Conservation (phyloP, 2,113 vertebrate species). For the Corydoras maculifer region DNA sequence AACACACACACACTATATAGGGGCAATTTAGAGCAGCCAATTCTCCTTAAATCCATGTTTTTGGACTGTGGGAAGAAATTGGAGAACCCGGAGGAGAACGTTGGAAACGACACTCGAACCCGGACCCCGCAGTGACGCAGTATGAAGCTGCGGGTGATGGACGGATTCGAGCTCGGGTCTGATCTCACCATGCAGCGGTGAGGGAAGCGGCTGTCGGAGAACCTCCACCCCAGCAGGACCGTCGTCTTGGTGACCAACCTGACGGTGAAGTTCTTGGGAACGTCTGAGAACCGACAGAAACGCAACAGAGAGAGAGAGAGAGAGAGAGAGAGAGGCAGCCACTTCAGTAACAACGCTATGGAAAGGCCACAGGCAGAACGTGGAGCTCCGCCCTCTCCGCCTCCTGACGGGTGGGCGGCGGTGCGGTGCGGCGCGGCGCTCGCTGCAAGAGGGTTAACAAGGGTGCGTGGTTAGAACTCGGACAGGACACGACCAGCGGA, state of each 20-base stretch:
- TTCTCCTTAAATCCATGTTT: too few species aligned
- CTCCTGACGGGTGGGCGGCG: slow-evolving; percentile 47
- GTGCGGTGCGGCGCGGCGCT: slow-evolving; percentile 52
- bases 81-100: too few species aligned
- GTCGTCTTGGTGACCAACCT: slow-evolving; percentile 94
- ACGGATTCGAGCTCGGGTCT: not conserved
- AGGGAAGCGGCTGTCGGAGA: slow-evolving; percentile 77
- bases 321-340: not conserved
- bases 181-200: slow-evolving; percentile 79
- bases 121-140: too few species aligned
- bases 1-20: too few species aligned
- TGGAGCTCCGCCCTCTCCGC: slow-evolving; percentile 45
- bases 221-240: slow-evolving; percentile 90
- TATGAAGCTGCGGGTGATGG: too few species aligned
- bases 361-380: slow-evolving; percentile 16
- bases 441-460: slow-evolving; percentile 58
- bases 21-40: too few species aligned
- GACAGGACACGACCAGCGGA: slow-evolving; percentile 52
- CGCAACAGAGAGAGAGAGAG: slow-evolving; percentile 1
- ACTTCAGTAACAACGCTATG: not conserved
- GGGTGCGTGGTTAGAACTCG: slow-evolving; percentile 63
- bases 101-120: too few species aligned
- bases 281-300: slow-evolving; percentile 67
- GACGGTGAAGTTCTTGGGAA: slow-evolving; percentile 96
- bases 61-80: too few species aligned